Percentiles rank a stretch among this genome's conserved stretches.
Evolutionary conservation across 1,140 invertebrate species (phyloP).

Genomic region (Halictus rubicundus): DNA sequence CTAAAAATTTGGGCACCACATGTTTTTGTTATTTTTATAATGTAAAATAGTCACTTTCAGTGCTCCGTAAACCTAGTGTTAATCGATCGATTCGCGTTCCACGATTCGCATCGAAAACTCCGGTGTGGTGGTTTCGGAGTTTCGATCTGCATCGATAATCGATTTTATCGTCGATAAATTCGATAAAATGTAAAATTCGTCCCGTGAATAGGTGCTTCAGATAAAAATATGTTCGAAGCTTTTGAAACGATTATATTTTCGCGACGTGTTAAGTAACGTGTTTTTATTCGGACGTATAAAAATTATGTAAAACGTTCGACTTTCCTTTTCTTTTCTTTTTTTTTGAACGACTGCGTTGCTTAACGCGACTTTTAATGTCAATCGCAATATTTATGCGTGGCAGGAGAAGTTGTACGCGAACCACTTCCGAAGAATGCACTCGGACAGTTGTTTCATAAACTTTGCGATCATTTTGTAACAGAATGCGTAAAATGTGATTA

Average conservation of each 20-base stretch:
- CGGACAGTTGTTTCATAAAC: constrained; percentile 35
- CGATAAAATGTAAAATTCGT: background rate
- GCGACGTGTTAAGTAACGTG: background rate
- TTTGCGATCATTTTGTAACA: constrained; percentile 30
- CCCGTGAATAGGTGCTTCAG: background rate
- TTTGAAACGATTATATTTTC: background rate
- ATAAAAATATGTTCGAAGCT: background rate
- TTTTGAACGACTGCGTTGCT: too few relatives aligned
- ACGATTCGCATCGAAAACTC: too few relatives aligned
- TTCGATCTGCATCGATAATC: too few relatives aligned
- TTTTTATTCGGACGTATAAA: too few relatives aligned
- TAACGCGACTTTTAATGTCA: background rate
- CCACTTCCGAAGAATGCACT: constrained; percentile 24
- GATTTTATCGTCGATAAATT: background rate
- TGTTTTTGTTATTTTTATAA: too few relatives aligned
- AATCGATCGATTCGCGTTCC: too few relatives aligned
- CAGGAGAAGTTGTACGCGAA: background rate
- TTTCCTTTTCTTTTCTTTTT: too few relatives aligned
- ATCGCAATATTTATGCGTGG: background rate
- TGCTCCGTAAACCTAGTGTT: too few relatives aligned
- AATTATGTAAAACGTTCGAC: too few relatives aligned
- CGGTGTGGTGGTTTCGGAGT: too few relatives aligned
- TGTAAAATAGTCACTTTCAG: too few relatives aligned
- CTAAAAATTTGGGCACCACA: too few relatives aligned
- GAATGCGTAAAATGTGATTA: constrained; percentile 45